Base-by-base conservation (phyloP, 2,888 invertebrate genomes). In the Cephonodes hylas region DNA sequence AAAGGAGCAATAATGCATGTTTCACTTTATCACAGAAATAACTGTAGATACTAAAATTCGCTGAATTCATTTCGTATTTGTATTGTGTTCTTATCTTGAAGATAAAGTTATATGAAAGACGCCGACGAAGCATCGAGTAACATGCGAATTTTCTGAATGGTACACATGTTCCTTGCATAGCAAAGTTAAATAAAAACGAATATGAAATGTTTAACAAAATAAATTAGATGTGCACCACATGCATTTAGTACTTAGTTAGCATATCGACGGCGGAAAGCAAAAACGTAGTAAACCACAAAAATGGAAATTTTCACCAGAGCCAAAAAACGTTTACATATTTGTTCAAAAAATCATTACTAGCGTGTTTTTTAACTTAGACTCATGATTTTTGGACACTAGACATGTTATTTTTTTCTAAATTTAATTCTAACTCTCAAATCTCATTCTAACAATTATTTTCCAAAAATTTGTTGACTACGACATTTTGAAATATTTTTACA, bases 51-150 rank as follows among this genome's bases (percentile, higher is more conserved):
- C 31, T 53, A 53, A 53, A 53, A 53, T 53, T 31, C 53, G 53
- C 18, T 31, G 15, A 31, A 53, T 63, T 65, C 58, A 46, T n/a
- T n/a, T 63, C 61, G 60, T 59, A 63, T 23, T 58, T 42, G 42
- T 42, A 56, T 46, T 61, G 53, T 59, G 59, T 61, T 65, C 61
- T 61, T 15, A 60, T 63, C 63, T 63, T 63, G 61, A 42, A 65
- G 63, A 56, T 63, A 63, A 58, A 64, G 60, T 42, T 58, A 58
- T 60, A 65, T 64, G 62, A 46, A 62, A 63, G 48, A 63, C 10
- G 27, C 27, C 53, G 27, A 31, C 18, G 20, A 18, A 38, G 4
- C 10, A 10, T n/a, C n/a, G 38, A 53, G 31, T 31, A 53, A 53
- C 18, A 31, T 53, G 53, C 31, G 53, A 31, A 53, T 53, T 31